These are phyloP conservation scores for Thunnus albacares DNA, from an alignment of 2,797 vertebrate genomes.

Conservation along the genomic window DNA sequence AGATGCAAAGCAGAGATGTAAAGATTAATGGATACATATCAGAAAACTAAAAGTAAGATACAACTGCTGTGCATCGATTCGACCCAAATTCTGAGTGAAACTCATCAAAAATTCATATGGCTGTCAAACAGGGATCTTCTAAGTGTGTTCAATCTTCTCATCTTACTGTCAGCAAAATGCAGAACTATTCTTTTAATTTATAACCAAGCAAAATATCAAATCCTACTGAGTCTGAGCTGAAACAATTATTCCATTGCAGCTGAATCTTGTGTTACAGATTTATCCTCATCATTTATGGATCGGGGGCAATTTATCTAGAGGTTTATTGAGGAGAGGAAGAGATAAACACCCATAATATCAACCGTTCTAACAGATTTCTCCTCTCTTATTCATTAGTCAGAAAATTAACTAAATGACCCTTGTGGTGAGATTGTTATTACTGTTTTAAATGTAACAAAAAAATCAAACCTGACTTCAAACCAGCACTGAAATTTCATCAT, in stretches of 20 bases:
- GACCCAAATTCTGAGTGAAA: neutral
- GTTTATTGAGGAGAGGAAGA: neutral
- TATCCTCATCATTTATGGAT: neutral
- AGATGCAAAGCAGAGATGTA: neutral
- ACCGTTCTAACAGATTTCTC: too few relatives aligned
- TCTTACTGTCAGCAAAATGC: neutral
- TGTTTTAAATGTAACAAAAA: neutral
- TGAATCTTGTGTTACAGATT: neutral
- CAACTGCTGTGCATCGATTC: neutral
- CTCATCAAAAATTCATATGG: slow-evolving; percentile 8
- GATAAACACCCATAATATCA: too few relatives aligned
- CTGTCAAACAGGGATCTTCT: neutral
- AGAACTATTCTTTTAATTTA: neutral
- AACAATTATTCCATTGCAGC: too few relatives aligned
- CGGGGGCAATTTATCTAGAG: neutral
- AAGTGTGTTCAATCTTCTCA: neutral
- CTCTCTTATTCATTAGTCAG: too few relatives aligned
- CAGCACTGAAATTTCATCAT: neutral
- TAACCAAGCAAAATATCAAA: neutral
- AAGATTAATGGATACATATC: neutral
- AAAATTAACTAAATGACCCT: neutral
- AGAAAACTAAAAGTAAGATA: neutral
- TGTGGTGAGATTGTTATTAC: neutral
- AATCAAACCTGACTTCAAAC: neutral
- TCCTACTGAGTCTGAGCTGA: neutral